Base-by-base conservation (phyloP, 2,888 invertebrate genomes). In the Pristionchus japonicus region DNA sequence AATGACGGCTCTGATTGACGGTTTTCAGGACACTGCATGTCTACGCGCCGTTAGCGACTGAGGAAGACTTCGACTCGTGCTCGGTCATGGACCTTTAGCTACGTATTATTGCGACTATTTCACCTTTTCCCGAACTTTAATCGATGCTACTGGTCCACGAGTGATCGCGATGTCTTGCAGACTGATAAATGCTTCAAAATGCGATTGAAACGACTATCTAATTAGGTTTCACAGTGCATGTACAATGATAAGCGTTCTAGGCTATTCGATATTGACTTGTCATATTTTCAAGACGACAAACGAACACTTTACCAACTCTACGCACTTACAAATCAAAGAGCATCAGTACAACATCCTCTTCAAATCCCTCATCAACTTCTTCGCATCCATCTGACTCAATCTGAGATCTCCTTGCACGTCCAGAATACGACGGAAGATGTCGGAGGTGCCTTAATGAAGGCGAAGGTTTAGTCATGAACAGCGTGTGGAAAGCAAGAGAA, bases 351-450 rank as follows among this genome's bases (percentile, higher is more conserved):
- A 23, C n/a, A 43, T 77, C 43, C 43, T 77, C 43, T 47, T 40
- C 43, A 77, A 27, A 47, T 77, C 77, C 47, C 77, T 77, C n/a
- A 77, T 77, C 47, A 43, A 15, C 27, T 47, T 77, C 43, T 77
- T 77, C 2, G 77, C 77, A n/a, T 77, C 77, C 15, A 6, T 13
- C 27, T 77, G 77, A 77, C 77, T 77, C 77, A 77, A 47, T 77
- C 27, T 4, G 77, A 77, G 43, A 27, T 77, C 77, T n/a, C n/a
- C 77, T 40, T 77, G 43, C 9, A 77, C 43, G 27, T 77, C 77
- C 9, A 77, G 43, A 77, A 77, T 77, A 9, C 43, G 43, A 15
- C 77, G 7, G 77, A 77, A 77, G 77, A 77, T 9, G 15, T 77
- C 43, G 13, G 77, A 23, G 0, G 77, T 77, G 11, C 43, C 77